Base-by-base conservation (phyloP, 2,888 invertebrate genomes). In the Microctonus aethiopoides region DNA sequence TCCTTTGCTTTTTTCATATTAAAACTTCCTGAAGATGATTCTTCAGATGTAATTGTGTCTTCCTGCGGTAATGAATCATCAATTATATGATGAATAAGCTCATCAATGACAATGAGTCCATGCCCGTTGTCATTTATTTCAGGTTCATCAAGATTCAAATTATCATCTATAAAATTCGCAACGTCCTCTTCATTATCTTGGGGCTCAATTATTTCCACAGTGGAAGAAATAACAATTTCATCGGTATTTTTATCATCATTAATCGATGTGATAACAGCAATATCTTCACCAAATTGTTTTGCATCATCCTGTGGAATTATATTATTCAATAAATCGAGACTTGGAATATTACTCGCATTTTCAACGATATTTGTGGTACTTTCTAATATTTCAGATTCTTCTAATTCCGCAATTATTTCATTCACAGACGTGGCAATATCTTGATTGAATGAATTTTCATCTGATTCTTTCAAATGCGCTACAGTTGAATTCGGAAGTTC, bases 361-460 rank as follows among this genome's bases (percentile, higher is more conserved):
- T 80, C 78, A 0, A 84, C 77, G 3, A 82, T 74, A 67, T 79
- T 79, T 1, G 74, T 73, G 9, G 80, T 80, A 1, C 63, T 61
- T 0, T 76, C 60, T 11, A 66, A 72, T 5, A 76, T 64, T 71
- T 82, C 81, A 1, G 76, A 75, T n/a, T 77, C 74, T 7, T 79
- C 74, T 2, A 86, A 71, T 34, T 84, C 81, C 0, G 78, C 81
- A 20, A 86, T 77, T 6, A 86, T 80, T 70, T 85, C 80, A 72
- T 86, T 80, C 0, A 80, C 84, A 0, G 81, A 80, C 0, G 74
- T 74, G 34, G 80, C 82, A 16, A 86, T 82, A 9, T 78, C 80
- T 7, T 81, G 76, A 2, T 72, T 77, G 61, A 86, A 86, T 0
- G 73, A 75, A 10, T 80, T 79, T 0, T 78, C 82, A 9, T 75